phyloP scores from a whole-genome alignment of 1,140 invertebrate genomes.

The Apis dorsata region DNA sequence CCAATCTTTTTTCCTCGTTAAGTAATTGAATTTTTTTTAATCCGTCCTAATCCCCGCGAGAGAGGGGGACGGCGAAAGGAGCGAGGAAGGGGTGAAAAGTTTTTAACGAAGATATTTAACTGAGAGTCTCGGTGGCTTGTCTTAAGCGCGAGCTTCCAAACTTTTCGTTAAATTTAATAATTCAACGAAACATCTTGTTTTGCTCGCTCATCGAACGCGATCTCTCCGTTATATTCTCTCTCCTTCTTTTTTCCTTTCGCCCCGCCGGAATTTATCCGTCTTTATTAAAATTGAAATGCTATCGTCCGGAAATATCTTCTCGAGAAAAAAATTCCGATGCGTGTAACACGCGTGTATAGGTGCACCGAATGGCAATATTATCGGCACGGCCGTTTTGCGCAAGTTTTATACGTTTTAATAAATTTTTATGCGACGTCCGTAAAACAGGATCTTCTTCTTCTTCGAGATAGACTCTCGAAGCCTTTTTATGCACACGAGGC shows the following conservation, averaged over 20 bases:
- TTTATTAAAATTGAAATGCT: background rate
- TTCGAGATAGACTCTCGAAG: background rate
- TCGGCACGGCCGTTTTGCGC: background rate
- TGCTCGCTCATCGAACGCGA: background rate
- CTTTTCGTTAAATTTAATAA: slow-evolving; percentile 31
- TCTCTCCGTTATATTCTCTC: background rate
- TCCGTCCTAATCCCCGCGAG: background rate
- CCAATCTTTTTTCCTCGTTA: slow-evolving; percentile 22
- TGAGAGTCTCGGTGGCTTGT: background rate
- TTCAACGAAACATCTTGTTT: background rate
- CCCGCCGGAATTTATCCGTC: no score
- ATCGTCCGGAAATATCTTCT: no score
- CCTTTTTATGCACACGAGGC: background rate
- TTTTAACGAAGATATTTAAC: slow-evolving; percentile 43
- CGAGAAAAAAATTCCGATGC: no score
- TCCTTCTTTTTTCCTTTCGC: background rate
- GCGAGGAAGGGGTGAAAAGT: background rate
- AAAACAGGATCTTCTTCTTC: background rate
- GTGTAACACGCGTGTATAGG: no score
- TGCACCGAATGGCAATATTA: no score
- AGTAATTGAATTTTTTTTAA: slow-evolving; percentile 45
- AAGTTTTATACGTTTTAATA: background rate
- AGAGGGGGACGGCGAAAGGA: background rate
- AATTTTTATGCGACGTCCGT: background rate
- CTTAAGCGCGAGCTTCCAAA: slow-evolving; percentile 15